Conservation (phyloP, 2,888 invertebrate species). For the Tethea ocularis region DNA sequence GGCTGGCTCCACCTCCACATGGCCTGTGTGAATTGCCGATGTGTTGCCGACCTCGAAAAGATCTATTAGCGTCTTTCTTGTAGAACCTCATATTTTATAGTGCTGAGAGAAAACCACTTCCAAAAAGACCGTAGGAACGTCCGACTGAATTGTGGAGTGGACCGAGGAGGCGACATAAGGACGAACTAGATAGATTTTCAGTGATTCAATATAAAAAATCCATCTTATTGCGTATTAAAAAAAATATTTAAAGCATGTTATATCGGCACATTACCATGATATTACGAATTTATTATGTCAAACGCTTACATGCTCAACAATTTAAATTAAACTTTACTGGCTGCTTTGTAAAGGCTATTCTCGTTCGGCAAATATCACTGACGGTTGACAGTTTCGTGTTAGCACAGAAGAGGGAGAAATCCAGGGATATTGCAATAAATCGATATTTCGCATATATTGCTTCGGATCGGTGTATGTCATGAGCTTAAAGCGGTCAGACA, state of each 20-base stretch:
- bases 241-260: background rate
- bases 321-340: background rate
- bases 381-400: conserved; percentile 5
- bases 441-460: conserved; percentile 62
- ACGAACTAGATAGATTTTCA: background rate
- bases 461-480: conserved; percentile 29
- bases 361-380: background rate
- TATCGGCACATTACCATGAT: background rate
- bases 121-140: no score
- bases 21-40: no score
- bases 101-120: no score
- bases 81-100: no score
- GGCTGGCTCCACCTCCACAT: no score
- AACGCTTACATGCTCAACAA: background rate
- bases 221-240: background rate
- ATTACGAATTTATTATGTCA: background rate
- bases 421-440: conserved; percentile 62
- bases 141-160: no score
- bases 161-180: no score
- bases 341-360: background rate
- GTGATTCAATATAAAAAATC: background rate
- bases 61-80: no score
- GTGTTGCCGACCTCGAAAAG: no score
- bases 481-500: conserved; percentile 29
- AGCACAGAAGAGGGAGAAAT: conserved; percentile 54